These are phyloP conservation scores for Enteromius thamalakanensis DNA, from an alignment of 2,797 vertebrate species.

Conservation along the genomic window DNA sequence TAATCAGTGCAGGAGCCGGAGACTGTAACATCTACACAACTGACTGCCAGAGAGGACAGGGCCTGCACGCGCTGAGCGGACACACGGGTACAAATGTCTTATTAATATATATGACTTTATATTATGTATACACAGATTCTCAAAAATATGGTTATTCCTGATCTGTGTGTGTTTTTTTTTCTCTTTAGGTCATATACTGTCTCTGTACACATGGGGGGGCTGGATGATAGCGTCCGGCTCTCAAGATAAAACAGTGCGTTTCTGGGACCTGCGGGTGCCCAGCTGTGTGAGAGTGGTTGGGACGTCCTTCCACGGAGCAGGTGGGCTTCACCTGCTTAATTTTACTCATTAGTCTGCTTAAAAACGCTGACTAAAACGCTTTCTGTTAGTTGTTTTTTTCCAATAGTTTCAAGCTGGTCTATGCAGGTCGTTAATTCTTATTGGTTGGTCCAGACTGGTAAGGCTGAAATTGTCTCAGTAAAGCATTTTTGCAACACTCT, in stretches of 20 bases:
- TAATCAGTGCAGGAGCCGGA: slow-evolving; percentile 96
- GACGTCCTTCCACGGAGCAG: slow-evolving; percentile 86
- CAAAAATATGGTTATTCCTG: not conserved
- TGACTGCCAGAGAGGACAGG: slow-evolving; percentile 95
- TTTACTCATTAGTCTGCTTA: not conserved
- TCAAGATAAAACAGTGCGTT: slow-evolving; percentile 96
- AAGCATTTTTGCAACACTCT: not conserved
- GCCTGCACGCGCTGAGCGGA: slow-evolving; percentile 94
- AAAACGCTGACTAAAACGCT: too few relatives aligned
- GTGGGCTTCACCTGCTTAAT: slow-evolving; percentile 60
- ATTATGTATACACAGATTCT: slow-evolving; percentile 6
- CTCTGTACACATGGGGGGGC: slow-evolving; percentile 96
- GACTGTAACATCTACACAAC: slow-evolving; percentile 99
- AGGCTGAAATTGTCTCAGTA: not conserved
- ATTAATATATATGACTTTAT: not conserved
- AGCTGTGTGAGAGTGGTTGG: slow-evolving; percentile 95
- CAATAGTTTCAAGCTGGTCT: not conserved
- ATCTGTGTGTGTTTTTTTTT: slow-evolving; percentile 8
- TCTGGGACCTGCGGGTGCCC: slow-evolving; percentile 97
- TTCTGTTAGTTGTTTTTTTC: not conserved
- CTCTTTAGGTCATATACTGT: slow-evolving; percentile 90
- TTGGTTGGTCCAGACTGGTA: not conserved
- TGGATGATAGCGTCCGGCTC: slow-evolving; percentile 99
- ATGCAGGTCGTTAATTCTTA: not conserved
- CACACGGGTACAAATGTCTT: slow-evolving; percentile 86